Percentiles rank a stretch among this genome's conserved stretches.
Evolutionary conservation across 2,797 vertebrate genomes (phyloP).

Genomic region (Tolypeutes matacus): DNA sequence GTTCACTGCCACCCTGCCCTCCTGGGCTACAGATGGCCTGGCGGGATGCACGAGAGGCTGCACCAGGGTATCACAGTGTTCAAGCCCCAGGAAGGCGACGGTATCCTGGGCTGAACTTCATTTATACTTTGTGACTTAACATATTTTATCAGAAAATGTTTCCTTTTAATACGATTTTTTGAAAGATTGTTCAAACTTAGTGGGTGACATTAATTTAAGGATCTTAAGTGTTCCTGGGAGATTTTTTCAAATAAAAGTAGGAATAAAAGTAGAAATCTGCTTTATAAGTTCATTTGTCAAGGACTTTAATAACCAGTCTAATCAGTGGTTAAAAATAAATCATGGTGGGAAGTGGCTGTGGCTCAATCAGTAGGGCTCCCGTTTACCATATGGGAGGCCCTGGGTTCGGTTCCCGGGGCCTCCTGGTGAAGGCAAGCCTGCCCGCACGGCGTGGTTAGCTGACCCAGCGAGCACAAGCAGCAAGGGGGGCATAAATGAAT

Average conservation of each 20-base stretch:
- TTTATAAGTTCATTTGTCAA: not conserved
- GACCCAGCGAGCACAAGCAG: no score
- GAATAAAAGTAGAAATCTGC: slow-evolving; percentile 30
- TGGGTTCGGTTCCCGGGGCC: no score
- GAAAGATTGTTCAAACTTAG: not conserved
- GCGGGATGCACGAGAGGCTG: not conserved
- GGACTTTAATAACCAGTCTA: not conserved
- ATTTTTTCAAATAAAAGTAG: slow-evolving; percentile 31
- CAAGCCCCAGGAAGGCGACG: not conserved
- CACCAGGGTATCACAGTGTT: not conserved
- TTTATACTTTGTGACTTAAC: not conserved
- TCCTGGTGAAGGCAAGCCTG: no score
- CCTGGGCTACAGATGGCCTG: not conserved
- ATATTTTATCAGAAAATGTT: slow-evolving; percentile 32
- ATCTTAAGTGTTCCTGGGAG: not conserved
- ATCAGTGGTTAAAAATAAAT: not conserved
- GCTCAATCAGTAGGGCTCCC: no score
- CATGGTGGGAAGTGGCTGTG: no score
- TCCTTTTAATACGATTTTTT: not conserved
- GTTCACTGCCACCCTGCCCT: not conserved
- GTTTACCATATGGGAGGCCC: no score
- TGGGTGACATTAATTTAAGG: not conserved
- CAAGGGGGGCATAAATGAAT: no score
- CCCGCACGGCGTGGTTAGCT: no score
- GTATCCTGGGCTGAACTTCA: not conserved